Base-by-base conservation (phyloP, 2,888 invertebrate genomes). In the Octonoba sinensis region DNA sequence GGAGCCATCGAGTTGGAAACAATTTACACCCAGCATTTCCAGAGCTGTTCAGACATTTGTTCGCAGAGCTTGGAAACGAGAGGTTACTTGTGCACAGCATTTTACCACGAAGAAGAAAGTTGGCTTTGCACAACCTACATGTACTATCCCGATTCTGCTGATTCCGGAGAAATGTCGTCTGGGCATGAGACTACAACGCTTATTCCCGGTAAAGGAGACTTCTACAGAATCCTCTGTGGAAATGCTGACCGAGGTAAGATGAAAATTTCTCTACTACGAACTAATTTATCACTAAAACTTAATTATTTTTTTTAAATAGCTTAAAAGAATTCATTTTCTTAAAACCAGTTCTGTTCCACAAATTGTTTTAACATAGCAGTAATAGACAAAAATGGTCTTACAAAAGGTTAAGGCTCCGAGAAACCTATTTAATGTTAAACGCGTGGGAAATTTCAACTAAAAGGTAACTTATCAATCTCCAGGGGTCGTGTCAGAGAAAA, bases 81-180 rank as follows among this genome's bases (percentile, higher is more conserved):
- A 12, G 85, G 85, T 18, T 85, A 84, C 69, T 56, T 85, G 13
- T 85, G 85, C 56, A 84, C 85, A 2, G 95, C 96, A 4, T 75
- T 75, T 47, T 75, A 75, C 36, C 65, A 82, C 56, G 81, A 82
- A 44, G 64, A 75, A 46, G 75, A 75, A 22, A 59, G 64, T 16
- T 81, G 81, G 81, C 22, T 81, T 3, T 81, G 81, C 51, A 81
- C 81, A 18, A 81, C 81, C 24, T 81, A 81, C 81, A 81, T 81
- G 74, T 70, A 81, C 64, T 81, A 81, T 24, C 81, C 70, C 16
- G 81, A 81, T 20, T n/a, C 74, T 0, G 36, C 74, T 18, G 81
- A 81, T 20, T 22, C 64, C 27, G 75, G 18, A n/a, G 81, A 81
- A 8, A 64, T 75, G 69, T 18, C 70, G 8, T 3, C 54, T 0